Evolutionary conservation across 2,113 vertebrate species (phyloP).

Genomic region (Onychostruthus taczanowskii): DNA sequence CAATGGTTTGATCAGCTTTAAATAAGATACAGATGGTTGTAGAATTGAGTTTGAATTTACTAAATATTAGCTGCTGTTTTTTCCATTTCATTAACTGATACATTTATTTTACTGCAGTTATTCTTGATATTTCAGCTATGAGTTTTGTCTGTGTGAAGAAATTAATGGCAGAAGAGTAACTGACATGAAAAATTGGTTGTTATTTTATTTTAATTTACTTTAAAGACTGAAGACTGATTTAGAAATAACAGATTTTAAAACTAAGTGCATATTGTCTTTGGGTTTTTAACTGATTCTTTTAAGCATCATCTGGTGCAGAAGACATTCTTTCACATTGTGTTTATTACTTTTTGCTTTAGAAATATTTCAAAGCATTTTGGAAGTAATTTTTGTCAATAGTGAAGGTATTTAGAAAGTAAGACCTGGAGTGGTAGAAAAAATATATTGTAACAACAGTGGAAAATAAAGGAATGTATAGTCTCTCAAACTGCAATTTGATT

Average conservation of each 20-base stretch:
- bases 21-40: conserved; percentile 49
- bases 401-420: background rate
- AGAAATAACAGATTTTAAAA: background rate
- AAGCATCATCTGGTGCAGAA: background rate
- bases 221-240: background rate
- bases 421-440: background rate
- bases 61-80: background rate
- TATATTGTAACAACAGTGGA: background rate
- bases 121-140: background rate
- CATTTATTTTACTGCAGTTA: background rate
- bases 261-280: background rate
- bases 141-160: background rate
- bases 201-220: background rate
- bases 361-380: background rate
- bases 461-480: background rate
- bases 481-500: background rate
- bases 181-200: background rate
- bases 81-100: background rate
- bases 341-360: background rate
- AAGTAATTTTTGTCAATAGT: background rate
- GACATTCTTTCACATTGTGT: background rate
- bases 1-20: conserved; percentile 14
- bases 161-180: background rate
- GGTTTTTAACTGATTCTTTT: background rate
- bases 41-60: conserved; percentile 63